Percentiles rank a stretch among this genome's conserved stretches.
phyloP scores from a whole-genome alignment of 2,113 vertebrate species.

The Leptobrachium ailaonicum region DNA sequence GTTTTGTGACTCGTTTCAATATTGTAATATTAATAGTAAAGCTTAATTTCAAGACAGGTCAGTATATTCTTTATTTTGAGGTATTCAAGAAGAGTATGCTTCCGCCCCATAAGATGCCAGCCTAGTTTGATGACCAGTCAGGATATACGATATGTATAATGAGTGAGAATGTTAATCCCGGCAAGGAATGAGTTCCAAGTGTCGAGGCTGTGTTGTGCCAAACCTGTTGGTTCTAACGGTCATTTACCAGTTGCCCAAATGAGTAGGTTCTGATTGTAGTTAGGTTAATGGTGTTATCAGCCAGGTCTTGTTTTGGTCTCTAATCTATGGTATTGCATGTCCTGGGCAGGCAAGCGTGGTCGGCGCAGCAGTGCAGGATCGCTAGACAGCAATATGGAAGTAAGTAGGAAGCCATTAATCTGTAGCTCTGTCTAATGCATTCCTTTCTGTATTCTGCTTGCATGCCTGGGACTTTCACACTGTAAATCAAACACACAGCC shows the following conservation, averaged over 20 bases:
- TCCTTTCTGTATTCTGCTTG: constrained; percentile 57
- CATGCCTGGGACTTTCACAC: constrained; percentile 89
- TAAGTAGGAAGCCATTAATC: constrained; percentile 82
- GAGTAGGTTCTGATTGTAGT: constrained; percentile 1
- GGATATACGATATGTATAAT: too few species aligned
- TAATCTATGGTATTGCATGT: constrained; percentile 97
- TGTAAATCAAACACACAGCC: constrained; percentile 45
- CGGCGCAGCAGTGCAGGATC: constrained; percentile 99
- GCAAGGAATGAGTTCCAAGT: too few species aligned
- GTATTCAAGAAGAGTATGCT: too few species aligned
- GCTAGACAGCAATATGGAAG: constrained; percentile 99
- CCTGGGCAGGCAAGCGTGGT: constrained; percentile 98
- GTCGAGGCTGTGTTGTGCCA: too few species aligned
- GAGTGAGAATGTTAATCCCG: too few species aligned
- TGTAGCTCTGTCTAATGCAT: constrained; percentile 2
- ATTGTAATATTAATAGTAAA: too few species aligned
- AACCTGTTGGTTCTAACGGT: background rate
- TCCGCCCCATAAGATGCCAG: too few species aligned
- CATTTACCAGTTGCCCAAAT: background rate
- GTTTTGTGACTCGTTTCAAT: too few species aligned
- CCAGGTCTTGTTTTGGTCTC: constrained; percentile 76
- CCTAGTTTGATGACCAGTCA: too few species aligned
- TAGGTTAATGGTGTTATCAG: constrained; percentile 59
- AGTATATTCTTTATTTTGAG: too few species aligned
- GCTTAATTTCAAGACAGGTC: too few species aligned